Evolutionary conservation across 2,888 invertebrate species (phyloP), one percentile per base, ranked within the genome.

Genomic region (Drosophila nigritarsus): DNA sequence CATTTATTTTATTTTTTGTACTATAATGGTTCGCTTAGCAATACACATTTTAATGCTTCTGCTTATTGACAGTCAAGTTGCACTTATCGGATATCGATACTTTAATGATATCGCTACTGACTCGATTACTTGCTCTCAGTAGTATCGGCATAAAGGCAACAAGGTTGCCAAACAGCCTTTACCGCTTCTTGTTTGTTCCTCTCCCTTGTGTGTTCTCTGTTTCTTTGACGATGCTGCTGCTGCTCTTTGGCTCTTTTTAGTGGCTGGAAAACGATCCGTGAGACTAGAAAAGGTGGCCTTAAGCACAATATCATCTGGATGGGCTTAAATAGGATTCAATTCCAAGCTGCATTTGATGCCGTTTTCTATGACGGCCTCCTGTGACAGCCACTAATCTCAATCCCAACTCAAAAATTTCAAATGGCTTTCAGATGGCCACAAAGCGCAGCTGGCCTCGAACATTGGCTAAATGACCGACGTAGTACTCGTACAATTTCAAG

Each of bases 361-460:
- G 59, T 50, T 53, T 51, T 54, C 42, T 45, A 34, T 36, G 51
- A 34, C 13, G 13, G 30, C n/a, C 30, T 13, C 62, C 62, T 49
- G 48, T 36, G 54, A 24, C n/a, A 29, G 55, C 54, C 54, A 60
- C 34, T 59, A 36, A 76, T 54, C 71, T 65, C 20, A 61, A 45
- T 78, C 62, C 63, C 59, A 77, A 30, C 59, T 72, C 65, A 73
- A 67, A 27, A 64, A 61, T 50, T 61, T 29, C 55, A 48, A 60
- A 48, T 78, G 56, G 62, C 56, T 71, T 65, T 55, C 45, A 15
- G 53, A 48, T 20, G 48, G 24, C 75, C 64, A 56, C 75, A 69
- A 36, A 50, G 65, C 34, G 58, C 73, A 77, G 78, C 58, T 78
- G 78, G 34, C 51, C 63, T 54, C 27, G 56, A 73, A 45, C 42